These are phyloP conservation scores for Phlogophora meticulosa DNA, from an alignment of 2,888 invertebrate genomes.

Conservation along the genomic window DNA sequence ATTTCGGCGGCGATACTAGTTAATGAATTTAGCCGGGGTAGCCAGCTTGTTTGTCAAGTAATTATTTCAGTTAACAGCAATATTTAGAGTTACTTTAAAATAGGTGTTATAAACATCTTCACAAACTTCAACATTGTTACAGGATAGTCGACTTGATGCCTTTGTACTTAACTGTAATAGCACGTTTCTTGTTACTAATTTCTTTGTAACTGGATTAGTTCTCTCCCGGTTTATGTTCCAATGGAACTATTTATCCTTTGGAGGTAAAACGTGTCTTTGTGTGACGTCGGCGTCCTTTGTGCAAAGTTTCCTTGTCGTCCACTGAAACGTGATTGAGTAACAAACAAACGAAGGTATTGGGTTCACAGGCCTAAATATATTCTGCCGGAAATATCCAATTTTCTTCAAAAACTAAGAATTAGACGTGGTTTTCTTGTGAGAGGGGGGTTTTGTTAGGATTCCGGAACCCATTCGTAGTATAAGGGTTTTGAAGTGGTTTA, in stretches of 20 bases:
- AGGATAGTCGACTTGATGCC: slow-evolving; percentile 20
- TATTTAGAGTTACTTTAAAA: slow-evolving; percentile 36
- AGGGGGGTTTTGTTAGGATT: too few relatives aligned
- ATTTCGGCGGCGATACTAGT: slow-evolving; percentile 34
- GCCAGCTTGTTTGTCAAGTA: slow-evolving; percentile 43
- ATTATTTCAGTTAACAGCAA: slow-evolving; percentile 43
- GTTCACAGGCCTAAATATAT: slow-evolving; percentile 29
- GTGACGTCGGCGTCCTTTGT: slow-evolving; percentile 49
- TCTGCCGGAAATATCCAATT: slow-evolving; percentile 8
- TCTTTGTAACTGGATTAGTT: slow-evolving; percentile 45
- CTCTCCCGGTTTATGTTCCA: slow-evolving; percentile 27
- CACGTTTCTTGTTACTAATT: slow-evolving; percentile 36
- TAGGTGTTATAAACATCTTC: slow-evolving; percentile 22
- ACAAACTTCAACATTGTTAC: slow-evolving; percentile 16
- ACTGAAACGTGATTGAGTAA: slow-evolving; percentile 56
- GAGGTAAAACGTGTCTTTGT: slow-evolving; percentile 51
- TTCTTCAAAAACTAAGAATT: slow-evolving; percentile 4
- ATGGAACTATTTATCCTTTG: slow-evolving; percentile 51
- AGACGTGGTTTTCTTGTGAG: not conserved
- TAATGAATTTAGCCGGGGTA: slow-evolving; percentile 43
- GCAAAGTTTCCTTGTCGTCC: slow-evolving; percentile 36
- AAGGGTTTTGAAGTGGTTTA: too few relatives aligned
- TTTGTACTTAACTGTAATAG: slow-evolving; percentile 33
- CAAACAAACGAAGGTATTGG: slow-evolving; percentile 33
- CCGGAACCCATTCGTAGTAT: too few relatives aligned